Evolutionary conservation across 2,113 vertebrate genomes (phyloP).

Genomic region (Carlito syrichta): DNA sequence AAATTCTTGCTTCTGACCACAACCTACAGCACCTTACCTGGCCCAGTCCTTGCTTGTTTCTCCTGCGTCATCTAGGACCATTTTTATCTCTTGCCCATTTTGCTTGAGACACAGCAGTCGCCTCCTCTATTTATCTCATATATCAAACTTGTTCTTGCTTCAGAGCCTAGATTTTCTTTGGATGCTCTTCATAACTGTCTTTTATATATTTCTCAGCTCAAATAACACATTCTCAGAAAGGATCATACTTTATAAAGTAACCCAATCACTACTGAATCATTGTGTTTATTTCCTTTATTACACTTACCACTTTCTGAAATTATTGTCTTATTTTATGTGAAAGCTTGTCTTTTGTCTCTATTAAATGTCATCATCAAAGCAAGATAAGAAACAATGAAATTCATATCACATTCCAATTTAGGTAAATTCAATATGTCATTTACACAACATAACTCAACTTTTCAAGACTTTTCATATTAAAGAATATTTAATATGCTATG

Average conservation of each 20-base stretch:
- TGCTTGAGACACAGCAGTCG: neutral
- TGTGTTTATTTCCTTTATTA: neutral
- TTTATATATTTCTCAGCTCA: neutral
- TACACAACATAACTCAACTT: neutral
- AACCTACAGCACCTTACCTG: accelerated
- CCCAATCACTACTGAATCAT: neutral
- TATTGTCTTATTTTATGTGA: neutral
- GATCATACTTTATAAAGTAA: neutral
- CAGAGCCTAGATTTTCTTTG: neutral
- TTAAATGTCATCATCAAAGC: neutral
- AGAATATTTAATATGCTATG: neutral
- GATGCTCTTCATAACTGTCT: neutral
- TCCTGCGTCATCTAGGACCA: neutral
- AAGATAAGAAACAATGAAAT: neutral
- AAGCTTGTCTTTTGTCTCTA: neutral
- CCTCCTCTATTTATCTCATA: neutral
- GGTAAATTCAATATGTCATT: neutral
- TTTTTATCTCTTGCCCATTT: neutral
- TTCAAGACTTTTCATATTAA: neutral
- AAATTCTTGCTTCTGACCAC: neutral
- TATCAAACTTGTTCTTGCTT: neutral
- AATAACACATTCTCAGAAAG: neutral
- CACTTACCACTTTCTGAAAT: neutral
- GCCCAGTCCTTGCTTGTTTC: no score
- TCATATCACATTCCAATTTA: neutral